Conservation (phyloP, 1,140 invertebrate genomes). For the Lucilia cuprina region DNA sequence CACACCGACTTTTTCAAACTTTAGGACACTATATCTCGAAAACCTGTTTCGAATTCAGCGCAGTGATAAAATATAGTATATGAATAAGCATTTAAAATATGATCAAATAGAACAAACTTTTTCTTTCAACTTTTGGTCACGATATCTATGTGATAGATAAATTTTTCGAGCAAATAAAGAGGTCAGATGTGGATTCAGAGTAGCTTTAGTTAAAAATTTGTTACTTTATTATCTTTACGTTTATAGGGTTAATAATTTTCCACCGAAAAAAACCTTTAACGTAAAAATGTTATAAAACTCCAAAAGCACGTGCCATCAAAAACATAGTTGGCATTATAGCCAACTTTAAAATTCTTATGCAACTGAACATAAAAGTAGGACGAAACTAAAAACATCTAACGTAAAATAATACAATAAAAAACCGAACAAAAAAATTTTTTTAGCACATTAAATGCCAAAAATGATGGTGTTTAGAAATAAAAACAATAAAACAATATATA, state of each 20-base stretch:
- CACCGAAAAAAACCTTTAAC: not conserved
- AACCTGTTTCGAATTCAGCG: too few relatives aligned
- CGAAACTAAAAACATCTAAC: not conserved
- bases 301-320: constrained; percentile 17
- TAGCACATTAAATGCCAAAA: not conserved
- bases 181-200: too few relatives aligned
- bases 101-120: too few relatives aligned
- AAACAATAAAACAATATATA: not conserved
- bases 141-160: too few relatives aligned
- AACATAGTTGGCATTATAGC: constrained; percentile 26
- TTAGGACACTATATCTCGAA: too few relatives aligned
- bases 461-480: not conserved
- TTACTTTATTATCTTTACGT: not conserved
- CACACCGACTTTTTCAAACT: too few relatives aligned
- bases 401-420: not conserved
- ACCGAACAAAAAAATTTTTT: not conserved
- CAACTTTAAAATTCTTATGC: not conserved
- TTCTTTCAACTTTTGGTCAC: too few relatives aligned
- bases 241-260: constrained; percentile 1
- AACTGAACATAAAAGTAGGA: not conserved
- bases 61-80: too few relatives aligned
- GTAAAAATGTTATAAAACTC: constrained; percentile 26
- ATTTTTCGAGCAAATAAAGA: too few relatives aligned
- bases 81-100: too few relatives aligned
- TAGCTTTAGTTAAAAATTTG: too few relatives aligned